These are phyloP conservation scores for Clarias magur DNA, from an alignment of 2,113 vertebrate species.

Conservation along the genomic window DNA sequence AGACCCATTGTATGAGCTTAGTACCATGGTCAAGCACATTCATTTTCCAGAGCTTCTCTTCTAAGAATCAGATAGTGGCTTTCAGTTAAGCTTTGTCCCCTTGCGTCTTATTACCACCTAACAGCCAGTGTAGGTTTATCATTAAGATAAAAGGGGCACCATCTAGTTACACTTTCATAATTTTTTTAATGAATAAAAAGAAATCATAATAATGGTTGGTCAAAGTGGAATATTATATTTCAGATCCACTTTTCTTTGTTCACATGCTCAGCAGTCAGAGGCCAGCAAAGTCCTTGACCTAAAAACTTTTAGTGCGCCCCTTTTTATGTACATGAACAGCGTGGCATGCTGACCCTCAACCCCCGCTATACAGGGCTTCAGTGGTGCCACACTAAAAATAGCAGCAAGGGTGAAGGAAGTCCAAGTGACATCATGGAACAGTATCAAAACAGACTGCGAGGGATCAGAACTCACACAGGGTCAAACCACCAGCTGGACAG, in stretches of 20 bases:
- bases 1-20: not conserved
- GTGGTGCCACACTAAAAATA: slow-evolving; percentile 31
- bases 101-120: not conserved
- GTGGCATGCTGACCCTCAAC: slow-evolving; percentile 46
- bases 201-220: not conserved
- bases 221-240: not conserved
- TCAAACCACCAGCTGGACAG: slow-evolving; percentile 7
- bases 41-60: not conserved
- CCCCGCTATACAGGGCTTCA: not conserved
- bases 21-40: not conserved
- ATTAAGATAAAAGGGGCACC: not conserved
- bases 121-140: not conserved
- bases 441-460: slow-evolving; percentile 4
- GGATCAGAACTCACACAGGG: slow-evolving; percentile 29
- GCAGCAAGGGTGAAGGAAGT: slow-evolving; percentile 21
- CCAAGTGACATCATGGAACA: slow-evolving; percentile 37
- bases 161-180: not conserved
- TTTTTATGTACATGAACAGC: slow-evolving; percentile 48
- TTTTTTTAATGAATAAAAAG: not conserved
- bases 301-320: slow-evolving; percentile 25
- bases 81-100: not conserved
- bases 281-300: slow-evolving; percentile 33
- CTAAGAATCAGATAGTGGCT: not conserved
- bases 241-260: not conserved
- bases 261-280: slow-evolving; percentile 6